A percentile compares a stretch with the other conserved stretches of the same genome.
These are phyloP conservation scores for Sepiola atlantica DNA, from an alignment of 2,888 invertebrate species.

Conservation along the genomic window DNA sequence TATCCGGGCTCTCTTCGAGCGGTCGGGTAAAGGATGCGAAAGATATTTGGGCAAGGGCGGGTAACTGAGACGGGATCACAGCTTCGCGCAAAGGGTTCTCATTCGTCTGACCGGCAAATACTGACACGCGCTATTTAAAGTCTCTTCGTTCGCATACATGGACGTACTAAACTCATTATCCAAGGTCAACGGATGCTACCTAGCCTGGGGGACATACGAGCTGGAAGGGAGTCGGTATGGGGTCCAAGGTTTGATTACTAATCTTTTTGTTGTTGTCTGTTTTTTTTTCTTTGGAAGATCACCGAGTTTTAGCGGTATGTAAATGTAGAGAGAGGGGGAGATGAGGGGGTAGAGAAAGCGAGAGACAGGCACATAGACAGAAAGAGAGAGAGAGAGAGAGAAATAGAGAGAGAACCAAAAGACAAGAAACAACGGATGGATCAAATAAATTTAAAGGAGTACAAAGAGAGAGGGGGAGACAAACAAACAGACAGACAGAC, in stretches of 20 bases:
- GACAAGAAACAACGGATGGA: too few species aligned
- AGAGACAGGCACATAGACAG: background rate
- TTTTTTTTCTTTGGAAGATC: background rate
- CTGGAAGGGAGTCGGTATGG: background rate
- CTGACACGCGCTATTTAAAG: slow-evolving; percentile 32
- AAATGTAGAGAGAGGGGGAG: background rate
- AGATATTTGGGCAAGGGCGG: background rate
- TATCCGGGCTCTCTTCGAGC: background rate
- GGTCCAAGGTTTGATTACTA: background rate
- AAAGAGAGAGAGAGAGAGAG: background rate
- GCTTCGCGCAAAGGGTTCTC: background rate
- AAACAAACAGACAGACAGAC: too few species aligned
- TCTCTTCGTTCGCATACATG: background rate
- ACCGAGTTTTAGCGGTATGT: background rate
- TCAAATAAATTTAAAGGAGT: too few species aligned
- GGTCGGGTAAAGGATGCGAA: background rate
- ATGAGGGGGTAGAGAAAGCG: background rate
- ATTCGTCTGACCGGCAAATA: slow-evolving; percentile 5
- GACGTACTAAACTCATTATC: slow-evolving; percentile 42
- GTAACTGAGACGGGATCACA: background rate
- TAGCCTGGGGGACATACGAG: background rate
- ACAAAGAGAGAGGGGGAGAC: too few species aligned
- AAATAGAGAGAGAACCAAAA: background rate
- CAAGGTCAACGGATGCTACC: background rate
- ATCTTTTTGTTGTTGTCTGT: background rate